Conservation (phyloP, 2,888 invertebrate species). For the Drosophila austrosaltans region DNA sequence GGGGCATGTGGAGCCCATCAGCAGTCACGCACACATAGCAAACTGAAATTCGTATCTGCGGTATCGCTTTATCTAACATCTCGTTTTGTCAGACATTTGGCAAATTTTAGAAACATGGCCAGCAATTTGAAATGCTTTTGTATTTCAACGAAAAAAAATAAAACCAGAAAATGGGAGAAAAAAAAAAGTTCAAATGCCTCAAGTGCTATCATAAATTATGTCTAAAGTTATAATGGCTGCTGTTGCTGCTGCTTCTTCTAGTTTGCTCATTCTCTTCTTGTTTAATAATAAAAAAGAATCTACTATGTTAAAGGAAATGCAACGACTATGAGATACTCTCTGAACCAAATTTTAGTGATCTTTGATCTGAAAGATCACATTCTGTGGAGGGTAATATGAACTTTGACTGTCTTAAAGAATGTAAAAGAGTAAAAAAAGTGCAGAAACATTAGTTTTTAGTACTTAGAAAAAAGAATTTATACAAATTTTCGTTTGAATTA, state of each 20-base stretch:
- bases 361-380: too few relatives aligned
- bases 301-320: too few relatives aligned
- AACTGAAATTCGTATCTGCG: constrained; percentile 45
- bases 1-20: constrained; percentile 36
- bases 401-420: too few relatives aligned
- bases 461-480: too few relatives aligned
- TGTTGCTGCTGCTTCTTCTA: constrained; percentile 52
- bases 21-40: constrained; percentile 48
- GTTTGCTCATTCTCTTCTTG: constrained; percentile 51
- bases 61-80: constrained; percentile 31
- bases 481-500: too few relatives aligned
- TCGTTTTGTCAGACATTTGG: constrained; percentile 40
- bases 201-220: constrained; percentile 74
- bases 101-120: constrained; percentile 48
- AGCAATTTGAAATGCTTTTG: constrained; percentile 34
- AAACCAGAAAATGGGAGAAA: constrained; percentile 26
- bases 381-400: too few relatives aligned
- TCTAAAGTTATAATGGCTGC: constrained; percentile 71
- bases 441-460: too few relatives aligned
- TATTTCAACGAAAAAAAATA: constrained; percentile 52
- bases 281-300: constrained; percentile 50
- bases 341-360: neutral
- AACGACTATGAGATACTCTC: neutral
- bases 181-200: constrained; percentile 47
- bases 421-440: too few relatives aligned